Evolutionary conservation across 2,888 invertebrate genomes (phyloP), one percentile per base, ranked within the genome.

Genomic region (Atherix ibis): DNA sequence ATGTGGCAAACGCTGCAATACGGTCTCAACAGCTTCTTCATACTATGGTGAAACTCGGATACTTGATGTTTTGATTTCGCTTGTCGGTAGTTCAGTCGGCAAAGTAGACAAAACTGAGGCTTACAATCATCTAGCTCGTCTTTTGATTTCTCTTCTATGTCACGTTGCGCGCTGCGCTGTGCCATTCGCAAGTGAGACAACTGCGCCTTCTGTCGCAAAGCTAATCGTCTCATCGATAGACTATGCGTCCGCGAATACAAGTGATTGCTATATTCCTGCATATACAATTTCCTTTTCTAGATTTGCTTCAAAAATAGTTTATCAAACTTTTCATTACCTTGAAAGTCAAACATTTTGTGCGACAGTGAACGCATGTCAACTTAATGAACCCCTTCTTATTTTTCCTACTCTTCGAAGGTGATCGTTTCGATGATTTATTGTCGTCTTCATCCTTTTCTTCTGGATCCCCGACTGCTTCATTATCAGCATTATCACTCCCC

Each of bases 1-100:
- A 79, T 62, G 38, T 76, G 73, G 54, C 85, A 87, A 31, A 76
- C 68, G 48, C 76, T 75, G 50, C 85, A 85, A 57, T 72, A 76
- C 2, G 85, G 85, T 70, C 80, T 76, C 40, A 87, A 64, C 61
- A 85, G 84, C 50, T 80, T 76, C 58, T 81, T 82, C 72, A 85
- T 83, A 50, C 78, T 78, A 58, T 80, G 74, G 52, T 87, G 85
- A 19, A 80, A 71, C 46, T 81, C 78, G 17, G 83, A 81, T 36
- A 72, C 64, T 51, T 80, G 79, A 67, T 87, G 87, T 39, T 78
- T 73, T 39, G 74, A 71, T 51, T 81, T 78, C 31, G 76, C 68
- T 48, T 78, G 77, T 44, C 78, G 72, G 58, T 77, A 78, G 56
- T 78, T 79, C 48, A 81, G 66, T 44, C 80, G 78, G 55, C 80